These are phyloP conservation scores for Lordiphosa collinella DNA, from an alignment of 1,140 invertebrate species.

Conservation along the genomic window DNA sequence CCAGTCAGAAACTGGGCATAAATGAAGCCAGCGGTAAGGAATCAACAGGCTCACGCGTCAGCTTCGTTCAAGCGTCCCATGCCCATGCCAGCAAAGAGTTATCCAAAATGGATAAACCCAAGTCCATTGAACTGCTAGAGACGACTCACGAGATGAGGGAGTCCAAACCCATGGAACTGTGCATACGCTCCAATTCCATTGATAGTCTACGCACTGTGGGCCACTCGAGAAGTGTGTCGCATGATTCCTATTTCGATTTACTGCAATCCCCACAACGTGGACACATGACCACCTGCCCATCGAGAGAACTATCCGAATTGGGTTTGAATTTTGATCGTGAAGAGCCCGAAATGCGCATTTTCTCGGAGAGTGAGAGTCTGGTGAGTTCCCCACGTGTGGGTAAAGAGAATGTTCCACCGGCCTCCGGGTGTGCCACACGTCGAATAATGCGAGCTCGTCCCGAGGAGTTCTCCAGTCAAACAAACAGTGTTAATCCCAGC, in stretches of 20 bases:
- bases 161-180: constrained; percentile 76
- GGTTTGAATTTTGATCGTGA: constrained; percentile 90
- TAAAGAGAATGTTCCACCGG: constrained; percentile 79
- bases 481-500: constrained; percentile 81
- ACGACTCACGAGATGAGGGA: constrained; percentile 51
- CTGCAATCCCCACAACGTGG: constrained; percentile 80
- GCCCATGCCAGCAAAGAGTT: constrained; percentile 59
- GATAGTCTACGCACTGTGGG: constrained; percentile 76
- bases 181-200: constrained; percentile 73
- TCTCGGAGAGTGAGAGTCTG: constrained; percentile 89
- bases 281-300: constrained; percentile 79
- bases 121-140: constrained; percentile 76
- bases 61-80: constrained; percentile 60
- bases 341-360: constrained; percentile 91
- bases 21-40: constrained; percentile 36
- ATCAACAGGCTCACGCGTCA: constrained; percentile 45
- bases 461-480: constrained; percentile 80
- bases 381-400: constrained; percentile 81
- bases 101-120: constrained; percentile 68
- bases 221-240: constrained; percentile 87
- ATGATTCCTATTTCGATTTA: constrained; percentile 95
- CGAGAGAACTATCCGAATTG: constrained; percentile 88
- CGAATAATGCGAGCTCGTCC: constrained; percentile 80
- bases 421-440: constrained; percentile 61
- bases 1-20: constrained; percentile 38